Percentiles rank a stretch among this genome's conserved stretches.
phyloP scores from a whole-genome alignment of 92 coral and sea anemone genomes.

The Umimayanthus chanpuru region DNA sequence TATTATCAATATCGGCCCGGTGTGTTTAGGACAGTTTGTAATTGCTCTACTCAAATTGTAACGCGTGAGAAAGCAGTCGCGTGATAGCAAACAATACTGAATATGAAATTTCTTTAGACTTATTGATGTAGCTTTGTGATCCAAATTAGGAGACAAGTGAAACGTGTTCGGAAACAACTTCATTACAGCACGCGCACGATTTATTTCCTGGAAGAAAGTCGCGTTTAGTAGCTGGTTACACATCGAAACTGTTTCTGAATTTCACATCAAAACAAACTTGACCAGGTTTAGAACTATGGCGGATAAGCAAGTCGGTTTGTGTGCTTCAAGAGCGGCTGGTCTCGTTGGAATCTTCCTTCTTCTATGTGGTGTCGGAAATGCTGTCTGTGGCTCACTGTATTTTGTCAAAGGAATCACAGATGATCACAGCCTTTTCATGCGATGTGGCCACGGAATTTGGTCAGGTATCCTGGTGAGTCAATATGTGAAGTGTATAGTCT shows the following conservation, averaged over 20 bases:
- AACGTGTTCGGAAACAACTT: background rate
- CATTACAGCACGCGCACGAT: background rate
- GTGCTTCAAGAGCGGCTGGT: conserved; percentile 26
- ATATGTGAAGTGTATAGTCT: background rate
- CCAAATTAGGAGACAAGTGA: conserved; percentile 29
- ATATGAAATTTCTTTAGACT: background rate
- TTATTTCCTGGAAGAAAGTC: background rate
- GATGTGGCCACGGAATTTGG: conserved; percentile 41
- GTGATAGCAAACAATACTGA: conserved; percentile 9
- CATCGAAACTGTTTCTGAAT: background rate
- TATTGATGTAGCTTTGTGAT: conserved; percentile 1
- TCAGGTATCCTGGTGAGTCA: conserved; percentile 28
- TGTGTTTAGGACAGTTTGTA: conserved; percentile 16
- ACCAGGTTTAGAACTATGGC: background rate
- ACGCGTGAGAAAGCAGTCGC: conserved; percentile 18
- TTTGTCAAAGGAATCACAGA: background rate
- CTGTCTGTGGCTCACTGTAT: conserved; percentile 30
- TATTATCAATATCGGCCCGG: background rate
- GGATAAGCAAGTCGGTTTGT: background rate
- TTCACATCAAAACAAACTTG: background rate
- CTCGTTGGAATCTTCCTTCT: conserved; percentile 27
- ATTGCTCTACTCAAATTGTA: background rate
- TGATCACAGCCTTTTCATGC: background rate
- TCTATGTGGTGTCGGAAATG: conserved; percentile 34
- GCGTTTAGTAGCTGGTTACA: background rate